Evolutionary conservation across 2,113 vertebrate genomes (phyloP), one percentile per base, ranked within the genome.

Genomic region (Pachycephala philippinensis): DNA sequence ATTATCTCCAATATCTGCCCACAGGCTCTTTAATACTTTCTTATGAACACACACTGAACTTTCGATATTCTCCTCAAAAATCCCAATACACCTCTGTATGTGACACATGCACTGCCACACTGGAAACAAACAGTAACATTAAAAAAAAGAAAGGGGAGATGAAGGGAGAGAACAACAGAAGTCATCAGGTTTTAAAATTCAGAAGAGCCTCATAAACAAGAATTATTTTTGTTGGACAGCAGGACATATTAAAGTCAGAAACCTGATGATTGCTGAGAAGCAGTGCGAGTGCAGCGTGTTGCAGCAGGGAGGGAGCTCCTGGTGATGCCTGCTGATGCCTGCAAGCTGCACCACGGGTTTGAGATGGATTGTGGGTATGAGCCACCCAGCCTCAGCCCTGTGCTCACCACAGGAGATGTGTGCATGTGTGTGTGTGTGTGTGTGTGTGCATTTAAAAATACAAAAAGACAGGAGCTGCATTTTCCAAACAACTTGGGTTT

Each of bases 1-100:
- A 96, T 95, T 95, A 95, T 83, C 69, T 97, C 80, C 90, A 86
- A 6, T 65, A 95, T 86, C 90, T 93, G 87, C 84, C 90, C 65
- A 95, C 49, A 84, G 53, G 82, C 57, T 92, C 66, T 76, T 87
- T 84, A 89, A 92, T 70, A 87, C 65, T 53, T 92, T 65, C 60
- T 82, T 94, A 45, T 17, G 49, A 93, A 50, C 59, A 74, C 27
- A 57, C 35, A 90, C 7, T 80, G 47, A 95, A 87, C 70, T 88
- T 90, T 26, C 11, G 1, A 70, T 66, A 87, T 49, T 52, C 35
- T 85, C 35, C 70, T 39, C 45, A 53, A 77, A 85, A 95, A 89
- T 74, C 71, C 84, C 91, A 88, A 33, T 20, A 52, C 21, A 72
- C 47, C 27, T 52, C 66, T 66, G 17, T 33, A 87, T 15, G 33